Percentiles rank a stretch among this genome's conserved stretches.
Conservation (phyloP, 1,140 invertebrate genomes). For the Pseudomyrmex cubaensis region DNA sequence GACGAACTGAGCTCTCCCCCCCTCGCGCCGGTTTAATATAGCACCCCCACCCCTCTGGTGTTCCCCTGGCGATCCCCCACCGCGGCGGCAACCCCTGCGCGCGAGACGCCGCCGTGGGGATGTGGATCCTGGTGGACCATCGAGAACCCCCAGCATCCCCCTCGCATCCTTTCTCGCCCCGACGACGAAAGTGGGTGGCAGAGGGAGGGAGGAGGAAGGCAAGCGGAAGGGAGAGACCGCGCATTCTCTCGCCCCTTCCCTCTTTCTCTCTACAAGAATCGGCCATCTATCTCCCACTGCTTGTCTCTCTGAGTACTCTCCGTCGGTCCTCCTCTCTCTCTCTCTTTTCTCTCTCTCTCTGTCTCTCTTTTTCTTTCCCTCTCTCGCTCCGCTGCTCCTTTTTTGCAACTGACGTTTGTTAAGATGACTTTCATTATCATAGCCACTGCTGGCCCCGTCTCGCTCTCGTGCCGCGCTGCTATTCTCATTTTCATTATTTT, state of each 20-base stretch:
- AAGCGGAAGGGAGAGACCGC: slow-evolving; percentile 18
- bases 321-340: not conserved
- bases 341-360: slow-evolving; percentile 24
- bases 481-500: slow-evolving; percentile 57
- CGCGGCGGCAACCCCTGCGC: slow-evolving; percentile 72
- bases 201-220: not conserved
- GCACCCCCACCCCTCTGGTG: slow-evolving; percentile 82
- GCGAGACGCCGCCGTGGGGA: slow-evolving; percentile 72
- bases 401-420: slow-evolving; percentile 59
- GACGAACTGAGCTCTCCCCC: slow-evolving; percentile 85
- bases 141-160: slow-evolving; percentile 57
- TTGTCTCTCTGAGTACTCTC: slow-evolving; percentile 19
- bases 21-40: slow-evolving; percentile 82
- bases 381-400: slow-evolving; percentile 53
- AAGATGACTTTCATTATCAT: slow-evolving; percentile 61
- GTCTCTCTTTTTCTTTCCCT: not conserved
- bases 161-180: slow-evolving; percentile 54
- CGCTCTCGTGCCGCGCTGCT: slow-evolving; percentile 4
- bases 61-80: slow-evolving; percentile 78
- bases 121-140: slow-evolving; percentile 75
- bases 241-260: slow-evolving; percentile 46
- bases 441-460: slow-evolving; percentile 18
- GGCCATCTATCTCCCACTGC: slow-evolving; percentile 35
- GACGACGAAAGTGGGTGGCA: not conserved
- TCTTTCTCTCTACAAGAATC: slow-evolving; percentile 23